Evolutionary conservation across 2,888 invertebrate genomes (phyloP).

Genomic region (Eucera pruinosa): DNA sequence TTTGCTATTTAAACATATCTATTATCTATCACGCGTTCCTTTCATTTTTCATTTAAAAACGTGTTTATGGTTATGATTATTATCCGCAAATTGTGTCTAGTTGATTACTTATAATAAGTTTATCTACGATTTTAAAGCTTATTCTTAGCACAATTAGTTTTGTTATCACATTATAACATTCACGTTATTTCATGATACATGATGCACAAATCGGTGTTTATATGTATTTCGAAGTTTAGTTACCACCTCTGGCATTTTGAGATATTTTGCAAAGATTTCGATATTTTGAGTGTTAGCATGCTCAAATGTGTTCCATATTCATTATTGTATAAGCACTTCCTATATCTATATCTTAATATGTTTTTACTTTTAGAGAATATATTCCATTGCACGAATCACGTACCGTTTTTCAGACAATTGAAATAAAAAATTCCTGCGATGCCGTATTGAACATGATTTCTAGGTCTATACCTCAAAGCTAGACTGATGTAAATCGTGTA

Average conservation of each 20-base stretch:
- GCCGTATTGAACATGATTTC: too few species aligned
- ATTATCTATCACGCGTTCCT: not conserved
- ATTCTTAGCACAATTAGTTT: not conserved
- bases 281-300: conserved; percentile 55
- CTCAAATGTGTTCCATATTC: conserved; percentile 8
- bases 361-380: too few species aligned
- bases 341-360: conserved; percentile 15
- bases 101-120: not conserved
- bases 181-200: too few species aligned
- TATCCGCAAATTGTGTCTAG: not conserved
- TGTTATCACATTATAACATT: not conserved
- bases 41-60: not conserved
- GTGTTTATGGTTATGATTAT: too few species aligned
- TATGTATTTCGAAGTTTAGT: not conserved
- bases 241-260: not conserved
- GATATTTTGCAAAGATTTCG: not conserved
- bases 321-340: conserved; percentile 4
- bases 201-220: conserved; percentile 10
- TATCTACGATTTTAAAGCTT: not conserved
- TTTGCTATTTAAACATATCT: too few species aligned
- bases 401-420: not conserved
- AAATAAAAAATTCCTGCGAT: too few species aligned
- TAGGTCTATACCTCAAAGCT: not conserved
- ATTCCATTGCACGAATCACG: not conserved
- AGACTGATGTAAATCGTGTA: too few species aligned